A percentile compares a stretch with the other conserved stretches of the same genome.
These are phyloP conservation scores for Strongylocentrotus purpuratus DNA, from an alignment of 35 echinoderm and acorn worm species.

Conservation along the genomic window DNA sequence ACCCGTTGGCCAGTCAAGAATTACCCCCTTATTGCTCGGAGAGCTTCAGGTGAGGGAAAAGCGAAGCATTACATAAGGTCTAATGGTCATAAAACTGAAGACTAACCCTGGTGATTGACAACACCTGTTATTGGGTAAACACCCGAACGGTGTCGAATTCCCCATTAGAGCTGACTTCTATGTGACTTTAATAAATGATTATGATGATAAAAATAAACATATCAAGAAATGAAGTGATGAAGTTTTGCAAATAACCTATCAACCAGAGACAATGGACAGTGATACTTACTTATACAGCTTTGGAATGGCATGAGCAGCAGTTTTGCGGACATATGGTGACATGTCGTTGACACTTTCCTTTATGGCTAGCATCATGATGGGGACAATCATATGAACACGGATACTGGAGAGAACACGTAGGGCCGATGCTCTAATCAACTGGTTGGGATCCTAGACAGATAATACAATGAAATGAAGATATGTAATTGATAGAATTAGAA, in stretches of 20 bases:
- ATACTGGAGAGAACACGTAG: slow-evolving; percentile 95
- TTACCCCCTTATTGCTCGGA: too few relatives aligned
- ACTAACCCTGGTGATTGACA: too few relatives aligned
- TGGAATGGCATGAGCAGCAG: slow-evolving; percentile 97
- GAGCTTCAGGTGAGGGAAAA: too few relatives aligned
- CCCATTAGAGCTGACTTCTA: too few relatives aligned
- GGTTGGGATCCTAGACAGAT: slow-evolving; percentile 88
- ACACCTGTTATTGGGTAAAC: too few relatives aligned
- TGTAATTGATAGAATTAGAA: neutral
- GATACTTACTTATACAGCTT: slow-evolving; percentile 93
- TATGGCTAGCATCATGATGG: slow-evolving; percentile 99
- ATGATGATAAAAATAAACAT: neutral
- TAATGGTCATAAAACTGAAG: too few relatives aligned
- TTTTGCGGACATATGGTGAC: slow-evolving; percentile 97
- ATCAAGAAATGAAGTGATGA: neutral
- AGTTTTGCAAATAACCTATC: neutral
- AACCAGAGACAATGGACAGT: neutral
- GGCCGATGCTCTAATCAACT: slow-evolving; percentile 97
- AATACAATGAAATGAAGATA: neutral
- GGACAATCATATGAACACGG: slow-evolving; percentile 93
- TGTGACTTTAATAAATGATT: neutral
- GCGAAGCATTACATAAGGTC: too few relatives aligned
- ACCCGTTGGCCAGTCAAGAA: too few relatives aligned
- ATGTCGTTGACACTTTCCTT: slow-evolving; percentile 99
- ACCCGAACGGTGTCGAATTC: too few relatives aligned